These are phyloP conservation scores for Momotus momota DNA, from an alignment of 2,797 vertebrate genomes.

Conservation along the genomic window DNA sequence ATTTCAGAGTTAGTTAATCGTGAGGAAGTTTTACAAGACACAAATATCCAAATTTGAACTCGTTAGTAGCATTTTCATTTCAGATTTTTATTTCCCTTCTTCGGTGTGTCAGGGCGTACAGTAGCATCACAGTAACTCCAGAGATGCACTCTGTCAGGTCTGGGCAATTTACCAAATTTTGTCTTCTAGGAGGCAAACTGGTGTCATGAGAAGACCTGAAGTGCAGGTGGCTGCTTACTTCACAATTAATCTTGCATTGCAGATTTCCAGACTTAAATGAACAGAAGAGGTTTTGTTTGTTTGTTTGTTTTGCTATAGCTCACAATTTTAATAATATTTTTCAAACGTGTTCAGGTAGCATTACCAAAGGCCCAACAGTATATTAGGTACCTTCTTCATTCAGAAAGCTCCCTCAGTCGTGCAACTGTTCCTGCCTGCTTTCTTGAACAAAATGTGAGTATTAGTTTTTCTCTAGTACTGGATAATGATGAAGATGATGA, in stretches of 20 bases:
- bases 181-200: conserved; percentile 89
- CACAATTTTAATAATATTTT: conserved; percentile 66
- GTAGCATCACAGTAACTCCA: conserved; percentile 84
- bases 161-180: conserved; percentile 90
- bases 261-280: conserved; percentile 61
- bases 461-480: not conserved
- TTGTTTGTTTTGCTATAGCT: conserved; percentile 68
- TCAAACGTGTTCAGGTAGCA: not conserved
- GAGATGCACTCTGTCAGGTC: conserved; percentile 91
- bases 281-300: conserved; percentile 16
- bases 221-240: conserved; percentile 82
- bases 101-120: conserved; percentile 85
- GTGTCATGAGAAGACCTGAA: conserved; percentile 81
- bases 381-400: not conserved
- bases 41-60: conserved; percentile 82
- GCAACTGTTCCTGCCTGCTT: not conserved
- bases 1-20: conserved; percentile 58
- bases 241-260: conserved; percentile 73
- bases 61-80: conserved; percentile 86
- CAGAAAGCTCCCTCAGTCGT: not conserved
- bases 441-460: conserved; percentile 40
- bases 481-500: conserved; percentile 10
- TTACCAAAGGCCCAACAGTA: not conserved
- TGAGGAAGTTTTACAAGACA: conserved; percentile 77
- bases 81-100: conserved; percentile 82